Percentiles rank a stretch among this genome's conserved stretches.
Evolutionary conservation across 1,140 invertebrate genomes (phyloP).

Genomic region (Teleopsis dalmanni): DNA sequence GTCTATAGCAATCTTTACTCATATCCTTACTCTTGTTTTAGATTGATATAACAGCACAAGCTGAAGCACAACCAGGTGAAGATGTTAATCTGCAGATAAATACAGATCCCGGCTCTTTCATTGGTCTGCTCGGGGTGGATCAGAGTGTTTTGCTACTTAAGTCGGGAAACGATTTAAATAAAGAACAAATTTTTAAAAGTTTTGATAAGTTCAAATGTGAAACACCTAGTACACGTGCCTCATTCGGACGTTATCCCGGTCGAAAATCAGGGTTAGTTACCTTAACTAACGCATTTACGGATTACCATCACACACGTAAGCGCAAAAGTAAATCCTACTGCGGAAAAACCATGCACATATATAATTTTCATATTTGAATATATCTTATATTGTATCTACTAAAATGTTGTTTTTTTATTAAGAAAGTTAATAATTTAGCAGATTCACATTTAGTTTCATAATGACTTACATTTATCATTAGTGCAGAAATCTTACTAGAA

Average conservation of each 20-base stretch:
- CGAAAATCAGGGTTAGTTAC: conserved; percentile 30
- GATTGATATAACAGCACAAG: conserved; percentile 25
- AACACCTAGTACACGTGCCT: conserved; percentile 34
- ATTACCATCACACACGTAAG: conserved; percentile 28
- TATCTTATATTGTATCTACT: background rate
- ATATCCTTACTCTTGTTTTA: too few species aligned
- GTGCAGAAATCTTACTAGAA: too few species aligned
- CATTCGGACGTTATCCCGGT: conserved; percentile 30
- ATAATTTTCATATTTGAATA: conserved; percentile 24
- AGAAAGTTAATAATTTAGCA: conserved; percentile 17
- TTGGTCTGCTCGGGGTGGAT: conserved; percentile 77
- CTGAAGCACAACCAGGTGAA: conserved; percentile 59
- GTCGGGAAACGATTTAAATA: conserved; percentile 21
- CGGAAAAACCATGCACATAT: conserved; percentile 24
- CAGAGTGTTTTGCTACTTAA: conserved; percentile 70
- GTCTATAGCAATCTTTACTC: too few species aligned
- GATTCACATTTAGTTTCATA: too few species aligned
- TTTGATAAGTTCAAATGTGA: conserved; percentile 23
- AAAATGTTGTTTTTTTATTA: conserved; percentile 22
- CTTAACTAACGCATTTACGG: conserved; percentile 35
- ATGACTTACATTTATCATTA: too few species aligned
- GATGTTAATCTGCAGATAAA: conserved; percentile 63
- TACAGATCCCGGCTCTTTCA: conserved; percentile 74
- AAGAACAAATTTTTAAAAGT: conserved; percentile 30
- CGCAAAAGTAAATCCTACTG: conserved; percentile 29